Percentiles rank a stretch among this genome's conserved stretches.
Evolutionary conservation across 1,140 invertebrate genomes (phyloP).

Genomic region (Periplaneta americana): DNA sequence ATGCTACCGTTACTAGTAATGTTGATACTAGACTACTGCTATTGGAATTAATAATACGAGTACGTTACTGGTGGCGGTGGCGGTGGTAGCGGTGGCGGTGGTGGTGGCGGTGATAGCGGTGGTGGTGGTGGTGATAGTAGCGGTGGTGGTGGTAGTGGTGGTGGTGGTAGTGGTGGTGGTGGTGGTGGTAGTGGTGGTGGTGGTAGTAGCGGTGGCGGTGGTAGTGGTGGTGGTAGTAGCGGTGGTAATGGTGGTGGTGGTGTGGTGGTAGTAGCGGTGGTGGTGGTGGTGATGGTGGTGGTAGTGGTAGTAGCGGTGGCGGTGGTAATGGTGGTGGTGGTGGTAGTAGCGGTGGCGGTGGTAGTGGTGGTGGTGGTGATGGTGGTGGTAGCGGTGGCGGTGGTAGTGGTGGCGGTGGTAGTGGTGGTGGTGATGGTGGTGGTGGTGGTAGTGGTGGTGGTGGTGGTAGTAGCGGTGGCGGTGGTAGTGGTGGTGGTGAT

Average conservation of each 20-base stretch:
- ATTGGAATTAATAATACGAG: too few relatives aligned
- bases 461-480: too few relatives aligned
- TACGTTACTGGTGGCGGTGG: too few relatives aligned
- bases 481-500: too few relatives aligned
- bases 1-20: too few relatives aligned
- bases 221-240: background rate
- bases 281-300: background rate
- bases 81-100: too few relatives aligned
- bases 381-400: background rate
- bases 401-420: background rate
- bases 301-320: background rate
- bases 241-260: too few relatives aligned
- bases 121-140: background rate
- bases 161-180: background rate
- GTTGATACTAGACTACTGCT: too few relatives aligned
- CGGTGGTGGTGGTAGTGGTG: background rate
- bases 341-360: background rate
- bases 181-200: background rate
- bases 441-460: background rate
- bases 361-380: background rate
- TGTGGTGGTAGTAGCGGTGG: too few relatives aligned
- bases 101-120: too few relatives aligned
- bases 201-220: background rate
- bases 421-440: background rate
- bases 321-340: background rate